Evolutionary conservation across 1,140 invertebrate genomes (phyloP).

Genomic region (Ostrea denselamellosa): DNA sequence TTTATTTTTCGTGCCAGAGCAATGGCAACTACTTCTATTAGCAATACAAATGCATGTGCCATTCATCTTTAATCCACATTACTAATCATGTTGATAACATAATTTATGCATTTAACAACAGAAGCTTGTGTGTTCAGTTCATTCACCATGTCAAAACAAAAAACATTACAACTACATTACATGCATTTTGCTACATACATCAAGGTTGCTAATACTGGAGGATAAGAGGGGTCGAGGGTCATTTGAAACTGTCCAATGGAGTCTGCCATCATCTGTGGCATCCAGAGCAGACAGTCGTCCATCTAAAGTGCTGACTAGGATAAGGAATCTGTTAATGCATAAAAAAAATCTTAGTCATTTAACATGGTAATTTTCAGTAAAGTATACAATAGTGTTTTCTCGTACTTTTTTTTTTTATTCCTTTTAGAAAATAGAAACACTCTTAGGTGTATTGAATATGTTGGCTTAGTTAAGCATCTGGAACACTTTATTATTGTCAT

Average conservation of each 20-base stretch:
- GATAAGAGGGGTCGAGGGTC: conserved; percentile 87
- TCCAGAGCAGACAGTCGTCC: conserved; percentile 90
- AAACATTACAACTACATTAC: no score
- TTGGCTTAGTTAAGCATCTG: neutral
- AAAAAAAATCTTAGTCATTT: neutral
- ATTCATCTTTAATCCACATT: no score
- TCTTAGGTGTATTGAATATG: neutral
- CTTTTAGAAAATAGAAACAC: neutral
- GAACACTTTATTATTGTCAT: neutral
- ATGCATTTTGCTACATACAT: conserved; percentile 81
- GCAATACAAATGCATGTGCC: no score
- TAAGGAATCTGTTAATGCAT: conserved; percentile 77
- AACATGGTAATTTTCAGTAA: no score
- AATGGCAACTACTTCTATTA: no score
- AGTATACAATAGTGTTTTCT: no score
- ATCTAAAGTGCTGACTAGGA: conserved; percentile 93
- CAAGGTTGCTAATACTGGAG: conserved; percentile 90
- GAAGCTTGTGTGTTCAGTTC: no score
- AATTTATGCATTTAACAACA: no score
- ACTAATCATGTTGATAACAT: no score
- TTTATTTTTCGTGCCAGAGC: no score
- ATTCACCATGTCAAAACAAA: no score
- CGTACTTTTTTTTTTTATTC: no score
- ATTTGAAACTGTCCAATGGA: conserved; percentile 88
- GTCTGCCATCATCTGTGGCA: conserved; percentile 83